These are phyloP conservation scores for Lagria hirta DNA, from an alignment of 2,888 invertebrate species.

Conservation along the genomic window DNA sequence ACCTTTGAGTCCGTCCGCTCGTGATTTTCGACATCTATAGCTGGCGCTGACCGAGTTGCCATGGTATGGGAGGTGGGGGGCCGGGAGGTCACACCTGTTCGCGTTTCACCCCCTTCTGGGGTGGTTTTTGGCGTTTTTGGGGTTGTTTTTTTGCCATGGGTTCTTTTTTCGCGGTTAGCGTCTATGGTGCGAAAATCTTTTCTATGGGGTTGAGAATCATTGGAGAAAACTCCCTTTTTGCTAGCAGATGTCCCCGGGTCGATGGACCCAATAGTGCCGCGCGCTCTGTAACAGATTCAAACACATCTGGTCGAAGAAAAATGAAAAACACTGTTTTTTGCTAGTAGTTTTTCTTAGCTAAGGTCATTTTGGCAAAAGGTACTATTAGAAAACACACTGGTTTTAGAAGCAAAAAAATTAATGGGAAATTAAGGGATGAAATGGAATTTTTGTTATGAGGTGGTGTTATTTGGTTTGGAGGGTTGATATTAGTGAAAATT, in stretches of 20 bases:
- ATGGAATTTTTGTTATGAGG: no score
- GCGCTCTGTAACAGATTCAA: slow-evolving; percentile 41
- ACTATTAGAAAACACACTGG: no score
- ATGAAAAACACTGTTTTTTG: no score
- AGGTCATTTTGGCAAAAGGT: no score
- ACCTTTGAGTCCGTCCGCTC: slow-evolving; percentile 46
- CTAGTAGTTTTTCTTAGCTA: no score
- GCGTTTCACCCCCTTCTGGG: slow-evolving; percentile 46
- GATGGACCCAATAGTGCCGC: slow-evolving; percentile 45
- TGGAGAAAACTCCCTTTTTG: no score
- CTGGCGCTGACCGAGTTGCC: slow-evolving; percentile 43
- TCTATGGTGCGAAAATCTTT: no score
- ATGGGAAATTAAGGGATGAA: no score
- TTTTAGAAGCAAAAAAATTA: no score
- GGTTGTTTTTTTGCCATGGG: slow-evolving; percentile 21
- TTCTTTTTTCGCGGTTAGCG: slow-evolving; percentile 30
- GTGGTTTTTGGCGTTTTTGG: slow-evolving; percentile 28
- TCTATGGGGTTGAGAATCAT: no score
- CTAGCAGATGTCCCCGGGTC: slow-evolving; percentile 56
- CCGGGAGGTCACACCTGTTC: slow-evolving; percentile 49
- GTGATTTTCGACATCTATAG: slow-evolving; percentile 49
- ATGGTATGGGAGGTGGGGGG: slow-evolving; percentile 39
- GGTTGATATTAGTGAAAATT: not conserved
- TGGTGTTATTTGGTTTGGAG: no score
- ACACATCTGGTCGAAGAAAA: slow-evolving; percentile 38